phyloP scores from a whole-genome alignment of 2,888 invertebrate genomes.

The Perizoma flavofasciatum region DNA sequence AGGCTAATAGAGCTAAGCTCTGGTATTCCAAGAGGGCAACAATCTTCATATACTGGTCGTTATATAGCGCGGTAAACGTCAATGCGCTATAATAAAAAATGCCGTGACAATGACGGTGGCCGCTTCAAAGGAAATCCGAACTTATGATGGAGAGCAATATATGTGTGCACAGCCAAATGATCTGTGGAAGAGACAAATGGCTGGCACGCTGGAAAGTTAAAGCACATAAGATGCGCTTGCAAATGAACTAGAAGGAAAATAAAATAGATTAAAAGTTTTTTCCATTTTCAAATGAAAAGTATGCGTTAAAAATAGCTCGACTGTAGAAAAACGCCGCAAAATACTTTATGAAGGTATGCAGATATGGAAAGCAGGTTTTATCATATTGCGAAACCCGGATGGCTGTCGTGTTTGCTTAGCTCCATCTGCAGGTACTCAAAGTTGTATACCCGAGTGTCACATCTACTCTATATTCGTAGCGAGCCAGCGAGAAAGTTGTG shows the following conservation, averaged over 20 bases:
- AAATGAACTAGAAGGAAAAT: no score
- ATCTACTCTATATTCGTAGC: slow-evolving; percentile 16
- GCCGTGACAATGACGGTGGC: no score
- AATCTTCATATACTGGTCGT: no score
- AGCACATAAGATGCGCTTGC: no score
- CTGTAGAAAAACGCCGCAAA: not conserved
- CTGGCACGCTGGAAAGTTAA: slow-evolving; percentile 9
- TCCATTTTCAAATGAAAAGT: no score
- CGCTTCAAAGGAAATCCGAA: no score
- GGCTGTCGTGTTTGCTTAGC: slow-evolving; percentile 10
- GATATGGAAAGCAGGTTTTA: slow-evolving; percentile 6
- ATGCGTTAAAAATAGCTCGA: no score
- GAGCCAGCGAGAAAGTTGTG: slow-evolving; percentile 42
- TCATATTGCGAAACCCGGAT: slow-evolving; percentile 8
- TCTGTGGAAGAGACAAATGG: slow-evolving; percentile 11
- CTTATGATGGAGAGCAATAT: slow-evolving; percentile 4
- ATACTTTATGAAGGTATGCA: slow-evolving; percentile 1
- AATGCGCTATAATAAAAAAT: no score
- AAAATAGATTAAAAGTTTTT: no score
- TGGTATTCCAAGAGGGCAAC: no score
- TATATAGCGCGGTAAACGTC: no score
- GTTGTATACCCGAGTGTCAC: slow-evolving; percentile 6
- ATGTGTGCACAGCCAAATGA: slow-evolving; percentile 34
- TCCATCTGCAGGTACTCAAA: slow-evolving; percentile 4
- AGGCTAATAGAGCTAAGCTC: slow-evolving; percentile 25